A percentile compares a stretch with the other conserved stretches of the same genome.
Conservation (phyloP, 1,140 invertebrate genomes). For the Drosophila setifemur region DNA sequence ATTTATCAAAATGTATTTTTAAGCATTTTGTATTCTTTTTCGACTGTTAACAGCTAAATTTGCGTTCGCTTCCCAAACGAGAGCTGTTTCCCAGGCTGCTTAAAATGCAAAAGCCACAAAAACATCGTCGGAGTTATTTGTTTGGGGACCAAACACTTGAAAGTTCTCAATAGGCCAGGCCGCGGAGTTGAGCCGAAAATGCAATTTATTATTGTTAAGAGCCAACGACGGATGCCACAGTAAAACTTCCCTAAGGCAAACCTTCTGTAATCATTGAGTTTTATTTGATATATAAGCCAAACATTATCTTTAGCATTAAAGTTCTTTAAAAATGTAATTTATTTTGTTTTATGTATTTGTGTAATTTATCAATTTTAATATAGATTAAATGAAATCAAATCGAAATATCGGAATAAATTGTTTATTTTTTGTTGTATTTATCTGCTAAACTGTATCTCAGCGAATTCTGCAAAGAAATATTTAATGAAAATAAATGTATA, state of each 20-base stretch:
- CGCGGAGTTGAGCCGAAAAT: conserved; percentile 33
- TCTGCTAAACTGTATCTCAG: too few species aligned
- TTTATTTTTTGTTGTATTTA: too few species aligned
- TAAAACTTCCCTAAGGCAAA: neutral
- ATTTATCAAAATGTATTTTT: conserved; percentile 70
- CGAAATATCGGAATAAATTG: too few species aligned
- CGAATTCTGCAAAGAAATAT: too few species aligned
- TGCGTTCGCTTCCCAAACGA: conserved; percentile 28
- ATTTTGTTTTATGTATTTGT: too few species aligned
- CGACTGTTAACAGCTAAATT: conserved; percentile 67
- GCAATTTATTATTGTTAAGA: conserved; percentile 68
- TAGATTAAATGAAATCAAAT: too few species aligned
- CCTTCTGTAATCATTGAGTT: neutral
- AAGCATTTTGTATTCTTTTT: conserved; percentile 25
- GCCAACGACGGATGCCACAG: conserved; percentile 14
- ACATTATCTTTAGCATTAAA: too few species aligned
- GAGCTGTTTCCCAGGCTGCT: conserved; percentile 63
- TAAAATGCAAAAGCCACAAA: conserved; percentile 50
- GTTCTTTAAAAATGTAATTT: too few species aligned
- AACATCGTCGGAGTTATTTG: conserved; percentile 43
- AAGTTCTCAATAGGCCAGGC: conserved; percentile 57
- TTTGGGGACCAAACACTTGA: conserved; percentile 61
- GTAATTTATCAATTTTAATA: too few species aligned
- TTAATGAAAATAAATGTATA: too few species aligned
- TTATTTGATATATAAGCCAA: too few species aligned